phyloP scores from a whole-genome alignment of 2,113 vertebrate genomes.

The Grammomys surdaster region DNA sequence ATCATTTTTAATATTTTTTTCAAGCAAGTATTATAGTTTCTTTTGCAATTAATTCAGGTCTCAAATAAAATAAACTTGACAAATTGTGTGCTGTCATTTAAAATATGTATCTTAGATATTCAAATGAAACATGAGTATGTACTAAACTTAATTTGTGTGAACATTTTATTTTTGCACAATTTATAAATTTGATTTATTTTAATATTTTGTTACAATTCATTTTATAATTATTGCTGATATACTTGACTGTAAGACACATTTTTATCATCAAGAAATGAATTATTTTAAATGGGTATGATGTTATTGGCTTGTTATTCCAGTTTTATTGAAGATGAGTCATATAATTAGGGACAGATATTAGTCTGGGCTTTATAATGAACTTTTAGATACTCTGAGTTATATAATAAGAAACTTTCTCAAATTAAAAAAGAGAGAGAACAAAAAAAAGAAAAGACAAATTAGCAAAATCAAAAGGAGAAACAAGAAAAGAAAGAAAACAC shows the following conservation, averaged over 20 bases:
- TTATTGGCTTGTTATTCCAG: not conserved
- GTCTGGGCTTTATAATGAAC: not conserved
- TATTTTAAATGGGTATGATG: not conserved
- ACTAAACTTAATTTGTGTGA: not conserved
- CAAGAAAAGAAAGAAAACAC: not conserved
- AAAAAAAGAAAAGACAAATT: not conserved
- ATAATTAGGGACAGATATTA: not conserved
- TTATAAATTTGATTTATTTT: not conserved
- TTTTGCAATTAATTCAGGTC: not conserved
- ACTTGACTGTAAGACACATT: not conserved
- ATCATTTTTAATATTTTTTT: not conserved
- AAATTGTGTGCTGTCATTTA: not conserved
- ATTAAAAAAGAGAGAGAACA: not conserved
- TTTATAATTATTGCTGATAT: not conserved
- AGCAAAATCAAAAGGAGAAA: not conserved
- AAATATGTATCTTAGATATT: not conserved
- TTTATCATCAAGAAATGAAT: not conserved
- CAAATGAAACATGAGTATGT: not conserved
- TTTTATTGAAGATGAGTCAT: not conserved
- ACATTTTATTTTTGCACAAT: not conserved
- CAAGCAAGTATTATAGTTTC: slow-evolving; percentile 18
- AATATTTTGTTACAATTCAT: not conserved
- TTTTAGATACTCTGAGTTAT: not conserved
- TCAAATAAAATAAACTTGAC: not conserved
- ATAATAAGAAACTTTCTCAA: not conserved